Evolutionary conservation across 2,797 vertebrate genomes (phyloP).

Genomic region (Phylloscopus collybita): DNA sequence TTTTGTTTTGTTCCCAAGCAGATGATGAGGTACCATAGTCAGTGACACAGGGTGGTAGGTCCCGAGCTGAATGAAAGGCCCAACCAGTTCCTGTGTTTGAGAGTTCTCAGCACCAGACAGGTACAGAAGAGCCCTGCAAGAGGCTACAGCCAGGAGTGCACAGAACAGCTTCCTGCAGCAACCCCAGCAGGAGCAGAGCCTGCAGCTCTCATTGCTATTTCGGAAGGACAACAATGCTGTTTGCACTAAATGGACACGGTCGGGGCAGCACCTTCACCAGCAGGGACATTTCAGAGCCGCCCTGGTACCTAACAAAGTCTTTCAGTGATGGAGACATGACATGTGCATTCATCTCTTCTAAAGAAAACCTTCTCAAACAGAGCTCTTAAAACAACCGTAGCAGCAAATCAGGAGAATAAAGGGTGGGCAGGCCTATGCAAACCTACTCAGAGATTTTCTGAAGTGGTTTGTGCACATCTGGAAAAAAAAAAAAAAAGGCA

Average conservation of each 20-base stretch:
- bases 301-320: neutral
- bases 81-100: neutral
- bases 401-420: slow-evolving; percentile 45
- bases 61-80: neutral
- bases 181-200: neutral
- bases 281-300: neutral
- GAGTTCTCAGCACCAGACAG: neutral
- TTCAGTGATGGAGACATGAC: neutral
- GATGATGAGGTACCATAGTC: neutral
- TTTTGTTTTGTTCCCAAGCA: neutral
- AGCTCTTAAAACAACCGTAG: slow-evolving; percentile 38
- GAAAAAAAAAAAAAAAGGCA: slow-evolving; percentile 43
- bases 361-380: slow-evolving; percentile 3
- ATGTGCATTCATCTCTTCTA: slow-evolving; percentile 1
- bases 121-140: neutral
- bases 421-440: slow-evolving; percentile 55
- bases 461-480: slow-evolving; percentile 63
- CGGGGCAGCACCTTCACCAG: neutral
- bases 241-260: neutral
- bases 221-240: neutral
- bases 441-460: slow-evolving; percentile 68
- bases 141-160: neutral
- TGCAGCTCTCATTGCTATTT: neutral
- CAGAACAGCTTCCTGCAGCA: neutral
- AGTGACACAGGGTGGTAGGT: neutral